Evolutionary conservation across 35 echinoderm and acorn worm genomes (phyloP).

Genomic region (Chiridota heheva): DNA sequence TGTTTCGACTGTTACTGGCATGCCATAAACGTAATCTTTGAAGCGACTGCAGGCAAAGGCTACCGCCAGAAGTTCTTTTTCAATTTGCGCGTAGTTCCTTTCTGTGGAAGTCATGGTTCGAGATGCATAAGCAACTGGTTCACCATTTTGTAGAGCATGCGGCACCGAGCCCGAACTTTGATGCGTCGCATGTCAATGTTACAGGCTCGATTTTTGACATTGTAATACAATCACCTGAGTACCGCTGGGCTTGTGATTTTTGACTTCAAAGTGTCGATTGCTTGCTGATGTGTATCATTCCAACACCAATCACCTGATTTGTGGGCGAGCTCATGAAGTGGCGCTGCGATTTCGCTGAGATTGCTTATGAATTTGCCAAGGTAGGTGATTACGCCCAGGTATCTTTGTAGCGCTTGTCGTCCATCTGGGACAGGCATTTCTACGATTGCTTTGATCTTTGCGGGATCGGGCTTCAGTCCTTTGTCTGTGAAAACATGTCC

Average conservation of each 20-base stretch:
- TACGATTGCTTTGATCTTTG: constrained; percentile 41
- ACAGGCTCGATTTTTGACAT: constrained; percentile 52
- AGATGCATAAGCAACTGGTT: constrained; percentile 64
- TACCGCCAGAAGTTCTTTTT: constrained; percentile 65
- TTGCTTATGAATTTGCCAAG: constrained; percentile 63
- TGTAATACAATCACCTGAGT: constrained; percentile 55
- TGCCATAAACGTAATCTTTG: constrained; percentile 64
- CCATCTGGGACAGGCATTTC: constrained; percentile 58
- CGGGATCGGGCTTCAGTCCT: constrained; percentile 57
- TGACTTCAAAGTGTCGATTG: constrained; percentile 29
- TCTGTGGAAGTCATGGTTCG: constrained; percentile 34
- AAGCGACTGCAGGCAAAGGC: constrained; percentile 59
- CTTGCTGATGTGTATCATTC: constrained; percentile 29
- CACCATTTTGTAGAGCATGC: constrained; percentile 47
- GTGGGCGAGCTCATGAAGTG: constrained; percentile 58
- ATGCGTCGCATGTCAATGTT: constrained; percentile 66
- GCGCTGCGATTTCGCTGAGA: constrained; percentile 40
- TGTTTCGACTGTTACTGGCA: constrained; percentile 13
- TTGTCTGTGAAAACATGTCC: constrained; percentile 60
- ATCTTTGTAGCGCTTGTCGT: constrained; percentile 37
- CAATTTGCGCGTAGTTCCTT: constrained; percentile 49
- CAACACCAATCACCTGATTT: constrained; percentile 38
- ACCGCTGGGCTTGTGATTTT: constrained; percentile 24
- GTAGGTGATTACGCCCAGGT: constrained; percentile 64
- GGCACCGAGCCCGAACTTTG: constrained; percentile 45